A percentile compares a stretch with the other conserved stretches of the same genome.
phyloP scores from a whole-genome alignment of 1,140 invertebrate species.

The Drosophila sproati region DNA sequence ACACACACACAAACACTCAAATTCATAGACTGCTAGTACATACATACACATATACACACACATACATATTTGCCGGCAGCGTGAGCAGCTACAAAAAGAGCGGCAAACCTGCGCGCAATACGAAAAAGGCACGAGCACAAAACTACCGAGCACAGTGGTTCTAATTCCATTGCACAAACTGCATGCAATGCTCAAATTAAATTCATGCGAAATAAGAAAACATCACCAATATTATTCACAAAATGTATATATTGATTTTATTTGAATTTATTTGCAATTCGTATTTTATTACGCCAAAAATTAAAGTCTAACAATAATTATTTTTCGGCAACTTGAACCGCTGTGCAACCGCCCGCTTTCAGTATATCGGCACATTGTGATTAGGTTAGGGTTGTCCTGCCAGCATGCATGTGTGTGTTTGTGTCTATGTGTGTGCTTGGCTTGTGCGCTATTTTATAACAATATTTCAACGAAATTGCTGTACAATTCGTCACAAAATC shows the following conservation, averaged over 20 bases:
- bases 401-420: conserved; percentile 17
- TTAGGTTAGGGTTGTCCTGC: conserved; percentile 71
- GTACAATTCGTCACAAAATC: neutral
- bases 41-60: conserved; percentile 27
- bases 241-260: no score
- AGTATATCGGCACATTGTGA: conserved; percentile 65
- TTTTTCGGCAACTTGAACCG: neutral
- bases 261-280: no score
- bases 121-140: conserved; percentile 38
- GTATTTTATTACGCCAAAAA: no score
- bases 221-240: no score
- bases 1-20: conserved; percentile 4
- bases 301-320: no score
- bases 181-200: no score
- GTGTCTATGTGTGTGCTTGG: conserved; percentile 1
- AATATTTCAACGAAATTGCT: conserved; percentile 20
- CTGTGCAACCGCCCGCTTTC: conserved; percentile 30
- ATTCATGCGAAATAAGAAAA: no score
- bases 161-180: neutral
- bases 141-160: conserved; percentile 26
- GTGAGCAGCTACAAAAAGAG: conserved; percentile 63
- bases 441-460: conserved; percentile 21
- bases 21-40: neutral
- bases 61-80: conserved; percentile 31
- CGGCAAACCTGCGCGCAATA: conserved; percentile 68